Conservation (phyloP, 1,140 invertebrate species). For the Camponotus floridanus region DNA sequence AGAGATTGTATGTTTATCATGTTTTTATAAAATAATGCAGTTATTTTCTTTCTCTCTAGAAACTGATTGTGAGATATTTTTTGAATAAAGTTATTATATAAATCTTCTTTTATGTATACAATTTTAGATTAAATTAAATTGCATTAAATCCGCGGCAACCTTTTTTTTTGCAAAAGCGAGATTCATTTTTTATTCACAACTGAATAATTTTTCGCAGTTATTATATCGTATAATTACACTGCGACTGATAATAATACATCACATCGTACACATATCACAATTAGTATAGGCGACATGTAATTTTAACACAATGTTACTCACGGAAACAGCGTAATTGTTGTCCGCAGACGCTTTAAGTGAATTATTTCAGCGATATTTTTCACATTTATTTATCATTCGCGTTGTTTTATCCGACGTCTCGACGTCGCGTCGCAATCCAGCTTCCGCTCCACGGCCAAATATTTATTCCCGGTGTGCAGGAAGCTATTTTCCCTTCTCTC, state of each 20-base stretch:
- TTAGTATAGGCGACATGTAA: not conserved
- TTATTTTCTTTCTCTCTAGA: not conserved
- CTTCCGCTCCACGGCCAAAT: conserved; percentile 30
- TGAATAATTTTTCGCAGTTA: not conserved
- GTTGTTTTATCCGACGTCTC: not conserved
- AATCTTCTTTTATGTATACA: not conserved
- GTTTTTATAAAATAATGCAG: not conserved
- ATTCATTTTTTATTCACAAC: not conserved
- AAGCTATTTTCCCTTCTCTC: conserved; percentile 45
- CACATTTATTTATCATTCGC: no score
- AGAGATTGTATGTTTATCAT: not conserved
- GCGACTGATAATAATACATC: not conserved
- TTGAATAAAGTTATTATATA: not conserved
- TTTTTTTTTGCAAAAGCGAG: not conserved
- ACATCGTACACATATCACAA: not conserved
- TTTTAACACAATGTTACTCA: not conserved
- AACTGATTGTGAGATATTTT: not conserved
- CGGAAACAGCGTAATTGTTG: not conserved
- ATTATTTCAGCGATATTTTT: conserved; percentile 3
- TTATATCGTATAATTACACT: not conserved
- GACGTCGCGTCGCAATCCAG: not conserved
- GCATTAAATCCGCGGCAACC: not conserved
- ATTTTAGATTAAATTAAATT: conserved; percentile 1
- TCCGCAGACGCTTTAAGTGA: not conserved
- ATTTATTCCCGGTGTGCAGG: conserved; percentile 40